Conservation (phyloP, 2,113 vertebrate genomes). For the Phylloscopus trochilus region DNA sequence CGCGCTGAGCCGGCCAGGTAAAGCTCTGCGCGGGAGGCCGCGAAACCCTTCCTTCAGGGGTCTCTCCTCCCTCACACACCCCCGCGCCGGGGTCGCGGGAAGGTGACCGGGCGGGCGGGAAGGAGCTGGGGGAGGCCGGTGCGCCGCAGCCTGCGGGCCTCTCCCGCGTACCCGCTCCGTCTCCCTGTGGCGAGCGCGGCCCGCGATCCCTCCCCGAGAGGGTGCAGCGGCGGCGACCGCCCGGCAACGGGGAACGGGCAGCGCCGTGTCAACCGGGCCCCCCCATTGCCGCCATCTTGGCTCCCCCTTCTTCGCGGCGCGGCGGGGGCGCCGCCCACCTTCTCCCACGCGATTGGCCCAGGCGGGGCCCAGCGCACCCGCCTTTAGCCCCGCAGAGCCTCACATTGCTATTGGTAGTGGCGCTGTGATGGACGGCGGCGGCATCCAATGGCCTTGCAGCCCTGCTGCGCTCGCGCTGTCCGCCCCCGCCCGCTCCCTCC, state of each 20-base stretch:
- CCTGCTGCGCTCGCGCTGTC: neutral
- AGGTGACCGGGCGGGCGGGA: conserved; percentile 33
- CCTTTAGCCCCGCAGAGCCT: rapidly evolving
- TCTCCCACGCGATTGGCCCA: conserved; percentile 49
- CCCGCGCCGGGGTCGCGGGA: conserved; percentile 10
- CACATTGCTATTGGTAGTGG: neutral
- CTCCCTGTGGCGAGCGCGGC: neutral
- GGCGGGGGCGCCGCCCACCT: conserved; percentile 33
- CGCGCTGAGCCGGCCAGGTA: conserved; percentile 41
- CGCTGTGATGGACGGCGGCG: neutral
- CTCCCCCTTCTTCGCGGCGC: conserved; percentile 9
- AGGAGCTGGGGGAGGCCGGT: neutral
- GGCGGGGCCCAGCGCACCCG: neutral
- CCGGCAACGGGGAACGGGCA: neutral
- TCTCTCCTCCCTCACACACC: conserved; percentile 7
- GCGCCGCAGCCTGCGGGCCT: neutral
- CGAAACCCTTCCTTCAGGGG: conserved; percentile 7
- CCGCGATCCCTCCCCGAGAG: neutral
- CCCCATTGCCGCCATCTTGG: conserved; percentile 72
- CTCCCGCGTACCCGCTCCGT: neutral
- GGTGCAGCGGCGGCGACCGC: neutral
- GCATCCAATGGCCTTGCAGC: neutral
- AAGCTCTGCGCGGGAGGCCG: neutral
- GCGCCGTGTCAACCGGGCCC: conserved; percentile 23
- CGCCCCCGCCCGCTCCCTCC: neutral